A percentile compares a stretch with the other conserved stretches of the same genome.
Conservation (phyloP, 2,888 invertebrate species). For the Drosophila kambysellisi region DNA sequence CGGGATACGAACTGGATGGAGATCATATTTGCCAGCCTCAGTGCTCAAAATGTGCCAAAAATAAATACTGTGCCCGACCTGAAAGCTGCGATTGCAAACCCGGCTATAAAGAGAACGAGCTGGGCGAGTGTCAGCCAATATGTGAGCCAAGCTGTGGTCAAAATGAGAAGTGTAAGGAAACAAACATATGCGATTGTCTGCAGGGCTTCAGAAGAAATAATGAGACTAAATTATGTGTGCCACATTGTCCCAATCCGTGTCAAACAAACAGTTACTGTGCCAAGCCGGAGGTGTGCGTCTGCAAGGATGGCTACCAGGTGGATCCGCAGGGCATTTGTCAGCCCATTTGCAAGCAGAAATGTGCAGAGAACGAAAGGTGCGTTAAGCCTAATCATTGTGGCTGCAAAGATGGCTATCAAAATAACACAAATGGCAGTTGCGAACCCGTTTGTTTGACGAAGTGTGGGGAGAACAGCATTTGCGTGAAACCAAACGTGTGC, state of each 20-base stretch:
- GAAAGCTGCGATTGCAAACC: constrained; percentile 14
- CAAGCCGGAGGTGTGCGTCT: background rate
- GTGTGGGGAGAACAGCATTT: constrained; percentile 32
- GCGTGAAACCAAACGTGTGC: constrained; percentile 24
- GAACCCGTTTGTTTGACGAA: background rate
- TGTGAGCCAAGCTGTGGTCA: background rate
- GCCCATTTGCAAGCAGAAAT: constrained; percentile 16
- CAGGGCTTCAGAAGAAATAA: constrained; percentile 1
- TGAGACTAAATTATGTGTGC: constrained; percentile 2
- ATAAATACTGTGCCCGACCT: constrained; percentile 27
- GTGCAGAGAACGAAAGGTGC: constrained; percentile 8
- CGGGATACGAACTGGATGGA: constrained; percentile 7
- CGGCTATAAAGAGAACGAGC: constrained; percentile 2
- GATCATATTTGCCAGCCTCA: constrained; percentile 7
- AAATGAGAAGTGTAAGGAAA: background rate
- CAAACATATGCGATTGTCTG: constrained; percentile 11
- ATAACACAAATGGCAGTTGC: background rate
- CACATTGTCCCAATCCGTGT: constrained; percentile 5
- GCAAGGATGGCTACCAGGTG: background rate
- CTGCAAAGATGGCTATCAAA: constrained; percentile 17
- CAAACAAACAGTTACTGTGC: constrained; percentile 16
- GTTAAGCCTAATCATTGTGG: background rate
- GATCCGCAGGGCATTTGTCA: constrained; percentile 10
- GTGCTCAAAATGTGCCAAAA: constrained; percentile 2
- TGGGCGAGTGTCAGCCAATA: constrained; percentile 19